phyloP scores from a whole-genome alignment of 2,113 vertebrate species.

The Cyphomyrus plagiostoma region DNA sequence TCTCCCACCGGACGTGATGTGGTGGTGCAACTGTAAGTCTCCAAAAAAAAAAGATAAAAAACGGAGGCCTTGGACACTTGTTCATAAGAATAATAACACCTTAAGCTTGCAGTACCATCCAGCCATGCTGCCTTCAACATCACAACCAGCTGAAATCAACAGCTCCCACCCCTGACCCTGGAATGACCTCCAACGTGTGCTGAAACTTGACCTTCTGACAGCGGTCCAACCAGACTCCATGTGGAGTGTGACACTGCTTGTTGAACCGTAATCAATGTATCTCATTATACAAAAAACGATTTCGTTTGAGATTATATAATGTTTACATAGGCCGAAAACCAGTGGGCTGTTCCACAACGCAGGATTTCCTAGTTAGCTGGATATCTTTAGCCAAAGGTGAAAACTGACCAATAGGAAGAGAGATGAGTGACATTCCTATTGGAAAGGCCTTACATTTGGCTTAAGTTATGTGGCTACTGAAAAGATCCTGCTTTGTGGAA shows the following conservation, averaged over 20 bases:
- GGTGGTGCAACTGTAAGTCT: background rate
- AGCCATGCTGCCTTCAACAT: background rate
- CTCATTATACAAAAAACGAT: background rate
- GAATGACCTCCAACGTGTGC: background rate
- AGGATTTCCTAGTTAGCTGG: no score
- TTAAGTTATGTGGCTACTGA: background rate
- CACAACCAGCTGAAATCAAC: background rate
- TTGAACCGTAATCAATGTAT: background rate
- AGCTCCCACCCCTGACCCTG: background rate
- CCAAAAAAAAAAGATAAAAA: background rate
- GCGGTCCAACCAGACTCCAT: background rate
- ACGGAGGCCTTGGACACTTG: background rate
- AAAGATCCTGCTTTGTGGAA: background rate
- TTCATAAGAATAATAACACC: background rate
- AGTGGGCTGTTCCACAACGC: background rate
- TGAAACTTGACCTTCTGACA: background rate
- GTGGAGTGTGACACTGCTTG: background rate
- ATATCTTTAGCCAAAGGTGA: no score
- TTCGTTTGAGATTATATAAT: background rate
- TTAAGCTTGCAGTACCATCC: background rate
- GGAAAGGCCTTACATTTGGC: background rate
- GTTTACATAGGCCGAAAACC: background rate
- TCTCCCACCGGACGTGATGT: background rate
- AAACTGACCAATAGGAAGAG: background rate
- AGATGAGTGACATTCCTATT: background rate